Base-by-base conservation (phyloP, 2,113 vertebrate species). In the Lonchura striata region DNA sequence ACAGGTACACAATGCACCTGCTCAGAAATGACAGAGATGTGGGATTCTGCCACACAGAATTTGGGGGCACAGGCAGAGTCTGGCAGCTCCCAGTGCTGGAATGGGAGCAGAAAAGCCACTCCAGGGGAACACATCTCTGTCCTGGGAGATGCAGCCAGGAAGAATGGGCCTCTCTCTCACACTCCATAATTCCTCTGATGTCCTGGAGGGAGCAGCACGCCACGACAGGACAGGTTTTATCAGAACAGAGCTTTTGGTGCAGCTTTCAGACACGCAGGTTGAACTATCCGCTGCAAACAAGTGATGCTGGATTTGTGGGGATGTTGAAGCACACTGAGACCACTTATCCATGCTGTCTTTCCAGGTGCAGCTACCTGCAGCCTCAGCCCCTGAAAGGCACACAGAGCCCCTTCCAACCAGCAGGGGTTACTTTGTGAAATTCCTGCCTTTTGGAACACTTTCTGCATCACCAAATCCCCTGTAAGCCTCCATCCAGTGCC, bases 271-370 rank as follows among this genome's bases (percentile, higher is more conserved):
- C 0, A 0, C 1, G 0, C 24, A 57, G 54, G 31, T 28, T 23
- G 28, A 71, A 9, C 33, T 22, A 3, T 4, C 0, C 0, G 0
- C 9, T 17, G 42, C 84, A 35, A 84, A 74, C 11, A 5, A 65
- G 27, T 2, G 16, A 25, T 13, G 0, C 59, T 87, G 10, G 11
- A 68, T 59, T 31, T 13, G 22, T 18, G 24, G 30, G 9, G 57
- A 25, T 61, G 54, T 27, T 54, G 78, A 71, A 91, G 91, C 64
- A 39, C 63, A 4, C 50, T n/a, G 37, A 79, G 81, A 70, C 72
- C 41, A 25, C 80, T 92, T n/a, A 28, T 50, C 72, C 7, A 1
- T 0, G 7, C 16, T 23, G 21, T 28, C 1, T 11, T 39, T 35
- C 66, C 74, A 81, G 44, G 37, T 44, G 33, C 37, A 57, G 76